Conservation (phyloP, 2,113 vertebrate genomes). For the Spizaetus ornatus region DNA sequence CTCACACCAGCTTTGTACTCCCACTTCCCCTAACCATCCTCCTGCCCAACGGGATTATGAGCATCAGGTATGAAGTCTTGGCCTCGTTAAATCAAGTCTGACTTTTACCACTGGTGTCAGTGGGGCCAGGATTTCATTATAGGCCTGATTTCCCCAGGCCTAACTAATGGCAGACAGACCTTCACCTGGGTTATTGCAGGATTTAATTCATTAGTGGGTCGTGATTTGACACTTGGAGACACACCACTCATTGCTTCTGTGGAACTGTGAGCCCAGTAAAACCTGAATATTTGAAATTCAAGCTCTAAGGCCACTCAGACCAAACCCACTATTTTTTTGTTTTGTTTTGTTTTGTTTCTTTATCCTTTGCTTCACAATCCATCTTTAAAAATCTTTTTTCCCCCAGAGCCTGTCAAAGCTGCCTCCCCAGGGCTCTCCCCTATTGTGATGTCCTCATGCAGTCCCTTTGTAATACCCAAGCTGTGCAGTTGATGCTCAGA, state of each 20-base stretch:
- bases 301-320: background rate
- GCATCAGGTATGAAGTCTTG: background rate
- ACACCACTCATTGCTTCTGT: background rate
- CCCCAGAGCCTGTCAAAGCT: conserved; percentile 1
- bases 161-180: background rate
- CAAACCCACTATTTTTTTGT: background rate
- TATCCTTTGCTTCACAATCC: background rate
- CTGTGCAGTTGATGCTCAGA: conserved; percentile 8
- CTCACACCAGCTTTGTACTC: background rate
- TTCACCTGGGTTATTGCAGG: background rate
- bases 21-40: background rate
- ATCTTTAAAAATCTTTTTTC: conserved; percentile 18
- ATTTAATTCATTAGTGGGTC: background rate
- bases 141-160: background rate
- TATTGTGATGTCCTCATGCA: background rate
- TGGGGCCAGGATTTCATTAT: background rate
- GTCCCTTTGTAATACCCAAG: conserved; percentile 23
- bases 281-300: background rate
- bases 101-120: background rate
- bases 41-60: background rate
- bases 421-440: conserved; percentile 10
- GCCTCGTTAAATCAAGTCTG: background rate
- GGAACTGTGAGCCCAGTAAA: background rate
- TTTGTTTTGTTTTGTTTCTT: background rate
- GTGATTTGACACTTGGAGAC: background rate